Evolutionary conservation across 2,113 vertebrate species (phyloP), one percentile per base, ranked within the genome.

Genomic region (Tor tambroides): DNA sequence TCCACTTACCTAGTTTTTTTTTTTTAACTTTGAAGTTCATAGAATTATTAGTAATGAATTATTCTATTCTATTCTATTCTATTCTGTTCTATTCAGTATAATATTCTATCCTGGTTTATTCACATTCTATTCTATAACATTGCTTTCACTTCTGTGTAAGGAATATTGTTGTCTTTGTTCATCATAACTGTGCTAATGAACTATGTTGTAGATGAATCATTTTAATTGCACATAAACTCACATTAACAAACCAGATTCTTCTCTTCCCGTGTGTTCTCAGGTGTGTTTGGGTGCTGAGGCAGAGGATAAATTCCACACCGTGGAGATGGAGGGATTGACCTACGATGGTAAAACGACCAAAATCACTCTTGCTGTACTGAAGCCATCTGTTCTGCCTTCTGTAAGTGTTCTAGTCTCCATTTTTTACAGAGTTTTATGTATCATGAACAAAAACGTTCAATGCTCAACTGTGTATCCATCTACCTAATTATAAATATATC

Each of bases 281-380:
- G 94, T 95, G 49, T 96, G 95, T 90, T 87, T 96, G 83, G 95
- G 95, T 51, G 93, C 94, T 2, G 95, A 95, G 15, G 95, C 95
- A 0, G 94, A 95, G 88, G 95, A 95, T 83, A 93, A 92, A 78
- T 93, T 95, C 74, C 95, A 96, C 89, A 92, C 92, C 87, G 95
- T 96, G 81, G 95, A 96, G 91, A 89, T 96, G 0, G 95, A 96
- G 80, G 95, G 94, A 14, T 89, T 95, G 67, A 93, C 93, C 0
- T 95, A 92, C 4, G 93, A 95, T 85, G 95, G 95, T 14, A 96
- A 95, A 87, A 91, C 84, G 0, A 92, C 93, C 87, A 95, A 93
- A 91, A 93, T 95, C 63, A 95, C 94, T 0, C 92, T 96, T 35
- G 95, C 92, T 26, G 94, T 91, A 10, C 91, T 96, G 83, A 96